Base-by-base conservation (phyloP, 2,888 invertebrate species). In the Trachelus tabidus region DNA sequence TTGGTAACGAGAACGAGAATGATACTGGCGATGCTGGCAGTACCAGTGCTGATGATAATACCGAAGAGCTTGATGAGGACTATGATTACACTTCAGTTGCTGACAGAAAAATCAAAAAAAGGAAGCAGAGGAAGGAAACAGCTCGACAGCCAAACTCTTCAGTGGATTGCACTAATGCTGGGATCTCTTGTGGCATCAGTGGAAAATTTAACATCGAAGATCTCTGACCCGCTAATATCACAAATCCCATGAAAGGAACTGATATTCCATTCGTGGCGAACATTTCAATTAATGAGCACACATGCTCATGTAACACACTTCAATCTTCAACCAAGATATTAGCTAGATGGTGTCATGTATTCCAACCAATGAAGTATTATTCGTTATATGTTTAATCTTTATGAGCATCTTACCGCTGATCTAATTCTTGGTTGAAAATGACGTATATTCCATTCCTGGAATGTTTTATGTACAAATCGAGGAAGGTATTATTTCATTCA, bases 1-100 rank as follows among this genome's bases (percentile, higher is more conserved):
- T 83, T 75, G 85, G 86, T 87, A 23, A 81, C 31, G 35, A 78
- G n/a, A 71, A 76, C n/a, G 68, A 71, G 30, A 71, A 79, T 1
- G 79, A 75, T 6, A 68, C n/a, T n/a, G n/a, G 68, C 33, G 68
- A 71, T 69, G 69, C 23, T 12, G 35, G 73, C 15, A 40, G 74
- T 74, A 34, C 3, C 81, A 82, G 40, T 82, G 69, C 75, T 79
- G 80, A 76, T 75, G 76, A 68, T 77, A 73, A 68, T 76, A 75
- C 75, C 77, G 76, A 77, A 73, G 76, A 75, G 40, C 79, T 77
- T 79, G 79, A 31, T 30, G 30, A 71, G 15, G 71, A 71, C 30
- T 71, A 15, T 71, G 34, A 71, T 6, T 9, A 31, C 34, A 30
- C 31, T 30, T 30, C 34, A 15, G 9, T 30, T 71, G 6, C 15